Evolutionary conservation across 2,113 vertebrate genomes (phyloP), one percentile per base, ranked within the genome.

Genomic region (Upupa epops): DNA sequence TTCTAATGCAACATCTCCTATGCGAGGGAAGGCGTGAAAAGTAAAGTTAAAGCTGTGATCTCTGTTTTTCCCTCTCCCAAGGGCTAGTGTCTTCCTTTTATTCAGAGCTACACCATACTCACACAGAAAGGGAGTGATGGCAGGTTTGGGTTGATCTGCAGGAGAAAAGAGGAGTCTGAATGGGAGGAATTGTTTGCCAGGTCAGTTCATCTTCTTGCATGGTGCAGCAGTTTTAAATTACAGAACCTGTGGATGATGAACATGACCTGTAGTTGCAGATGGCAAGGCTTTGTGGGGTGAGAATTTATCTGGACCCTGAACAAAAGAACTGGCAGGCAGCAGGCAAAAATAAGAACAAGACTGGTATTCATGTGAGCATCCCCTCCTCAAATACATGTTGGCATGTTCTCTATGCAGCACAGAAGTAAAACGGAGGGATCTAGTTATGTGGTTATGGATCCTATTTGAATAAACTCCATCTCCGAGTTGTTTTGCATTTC

Each of bases 401-500:
- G 52, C 48, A 1, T 1, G 1, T 70, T n/a, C 46, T 37, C 51
- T 0, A 4, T 17, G 48, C 48, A 61, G 83, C 56, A 8, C 11
- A 24, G 69, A 32, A 72, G 56, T 19, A 42, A 64, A 63, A 55
- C 54, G 78, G 34, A 66, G 59, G 55, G 40, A 37, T 88, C 77
- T 46, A 11, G 69, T 75, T 32, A 11, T 8, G 13, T 51, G 52
- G 58, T 70, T 63, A 16, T 8, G 52, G 45, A 36, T 94, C 70
- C 51, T 68, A 69, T 55, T 85, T 48, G 59, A 82, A 88, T 48
- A 69, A 46, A 32, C 71, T 94, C 72, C 40, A 45, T 89, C 78
- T 74, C 26, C 2, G 84, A 88, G 85, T 89, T 89, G 86, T 92
- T 96, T 92, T 92, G 92, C 91, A 95, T 95, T 93, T 69, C 92